A percentile compares a stretch with the other conserved stretches of the same genome.
These are phyloP conservation scores for Pseudomugil tenellus DNA, from an alignment of 2,797 vertebrate genomes.

Conservation along the genomic window DNA sequence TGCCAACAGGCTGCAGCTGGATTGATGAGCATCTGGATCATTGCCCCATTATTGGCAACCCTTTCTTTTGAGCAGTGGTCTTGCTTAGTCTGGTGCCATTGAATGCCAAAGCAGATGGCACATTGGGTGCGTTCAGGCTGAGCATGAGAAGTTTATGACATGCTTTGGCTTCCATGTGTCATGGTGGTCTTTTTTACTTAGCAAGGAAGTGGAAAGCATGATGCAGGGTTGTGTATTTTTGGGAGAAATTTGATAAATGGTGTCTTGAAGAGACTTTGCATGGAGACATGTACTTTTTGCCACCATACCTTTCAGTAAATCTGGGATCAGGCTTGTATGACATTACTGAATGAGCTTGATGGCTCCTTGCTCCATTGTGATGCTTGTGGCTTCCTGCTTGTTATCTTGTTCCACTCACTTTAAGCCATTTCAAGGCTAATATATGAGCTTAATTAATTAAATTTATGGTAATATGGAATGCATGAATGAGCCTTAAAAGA, in stretches of 20 bases:
- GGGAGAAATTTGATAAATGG: constrained; percentile 13
- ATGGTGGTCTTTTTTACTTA: constrained; percentile 66
- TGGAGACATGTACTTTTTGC: no score
- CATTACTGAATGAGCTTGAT: neutral
- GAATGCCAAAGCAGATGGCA: constrained; percentile 75
- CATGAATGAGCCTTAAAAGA: neutral
- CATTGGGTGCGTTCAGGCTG: constrained; percentile 46
- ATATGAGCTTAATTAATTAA: neutral
- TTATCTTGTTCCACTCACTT: neutral
- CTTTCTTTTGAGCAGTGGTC: constrained; percentile 41
- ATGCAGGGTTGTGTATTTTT: constrained; percentile 41
- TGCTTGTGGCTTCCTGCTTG: neutral
- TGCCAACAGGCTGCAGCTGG: constrained; percentile 76
- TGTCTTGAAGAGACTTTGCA: constrained; percentile 8
- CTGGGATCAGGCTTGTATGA: neutral
- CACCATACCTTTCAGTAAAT: neutral
- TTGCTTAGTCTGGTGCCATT: constrained; percentile 51
- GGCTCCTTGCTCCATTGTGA: neutral
- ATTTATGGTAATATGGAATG: neutral
- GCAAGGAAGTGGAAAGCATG: constrained; percentile 45
- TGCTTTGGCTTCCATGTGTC: constrained; percentile 54
- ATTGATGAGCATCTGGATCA: constrained; percentile 64
- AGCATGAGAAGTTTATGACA: constrained; percentile 55
- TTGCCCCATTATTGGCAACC: constrained; percentile 9
- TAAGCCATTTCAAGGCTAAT: neutral